Conservation (phyloP, 2,888 invertebrate species). For the Caenorhabditis afra region DNA sequence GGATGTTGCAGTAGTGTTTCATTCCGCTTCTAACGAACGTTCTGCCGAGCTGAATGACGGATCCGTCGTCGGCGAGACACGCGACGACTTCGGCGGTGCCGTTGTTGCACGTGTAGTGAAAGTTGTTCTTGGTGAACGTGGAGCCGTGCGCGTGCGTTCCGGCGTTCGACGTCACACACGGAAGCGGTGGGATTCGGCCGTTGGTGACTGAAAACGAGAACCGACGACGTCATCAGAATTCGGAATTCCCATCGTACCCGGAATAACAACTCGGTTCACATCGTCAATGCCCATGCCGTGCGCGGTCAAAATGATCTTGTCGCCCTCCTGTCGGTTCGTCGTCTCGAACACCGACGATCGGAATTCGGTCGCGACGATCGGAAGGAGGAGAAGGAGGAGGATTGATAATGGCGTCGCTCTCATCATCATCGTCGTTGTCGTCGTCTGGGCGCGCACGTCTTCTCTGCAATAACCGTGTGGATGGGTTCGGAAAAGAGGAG, state of each 20-base stretch:
- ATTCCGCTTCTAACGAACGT: slow-evolving; percentile 76
- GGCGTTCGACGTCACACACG: slow-evolving; percentile 75
- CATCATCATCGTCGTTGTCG: slow-evolving; percentile 14
- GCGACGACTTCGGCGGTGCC: slow-evolving; percentile 80
- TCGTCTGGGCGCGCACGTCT: slow-evolving; percentile 7
- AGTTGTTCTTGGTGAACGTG: slow-evolving; percentile 79
- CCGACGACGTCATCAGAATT: neutral
- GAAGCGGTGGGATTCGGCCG: slow-evolving; percentile 75
- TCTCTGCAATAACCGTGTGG: neutral
- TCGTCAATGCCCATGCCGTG: slow-evolving; percentile 77
- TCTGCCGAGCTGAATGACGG: slow-evolving; percentile 77
- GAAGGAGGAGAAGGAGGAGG: slow-evolving; percentile 5
- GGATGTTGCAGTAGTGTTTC: slow-evolving; percentile 75
- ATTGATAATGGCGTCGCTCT: slow-evolving; percentile 17
- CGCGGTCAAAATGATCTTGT: slow-evolving; percentile 71
- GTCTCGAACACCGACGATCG: slow-evolving; percentile 44
- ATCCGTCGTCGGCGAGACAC: slow-evolving; percentile 77
- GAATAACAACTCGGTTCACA: slow-evolving; percentile 75
- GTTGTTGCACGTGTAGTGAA: slow-evolving; percentile 79
- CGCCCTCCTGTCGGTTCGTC: slow-evolving; percentile 51
- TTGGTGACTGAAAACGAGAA: slow-evolving; percentile 60
- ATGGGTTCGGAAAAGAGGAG: neutral
- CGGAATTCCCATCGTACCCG: slow-evolving; percentile 62
- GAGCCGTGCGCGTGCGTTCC: slow-evolving; percentile 78
- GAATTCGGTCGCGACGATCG: slow-evolving; percentile 38